These are phyloP conservation scores for Anoplolepis gracilipes DNA, from an alignment of 1,140 invertebrate genomes.

Conservation along the genomic window DNA sequence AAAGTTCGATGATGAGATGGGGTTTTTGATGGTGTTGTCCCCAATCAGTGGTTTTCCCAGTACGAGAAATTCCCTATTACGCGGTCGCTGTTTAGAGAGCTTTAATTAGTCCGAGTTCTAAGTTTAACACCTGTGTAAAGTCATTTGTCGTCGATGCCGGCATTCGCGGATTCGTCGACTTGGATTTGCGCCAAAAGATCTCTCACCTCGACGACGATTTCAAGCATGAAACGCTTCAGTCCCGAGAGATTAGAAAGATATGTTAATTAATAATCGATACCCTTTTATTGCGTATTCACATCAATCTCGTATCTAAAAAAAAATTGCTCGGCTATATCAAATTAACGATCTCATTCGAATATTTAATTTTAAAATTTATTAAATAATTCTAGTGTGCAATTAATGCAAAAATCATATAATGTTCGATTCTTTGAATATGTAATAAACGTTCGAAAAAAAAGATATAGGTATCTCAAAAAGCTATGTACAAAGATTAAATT, in stretches of 20 bases:
- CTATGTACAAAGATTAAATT: neutral
- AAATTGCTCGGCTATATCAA: neutral
- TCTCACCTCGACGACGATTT: constrained; percentile 40
- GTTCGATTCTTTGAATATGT: neutral
- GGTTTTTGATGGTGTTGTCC: neutral
- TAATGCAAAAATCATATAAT: neutral
- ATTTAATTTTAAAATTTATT: neutral
- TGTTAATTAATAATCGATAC: constrained; percentile 3
- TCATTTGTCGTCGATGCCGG: constrained; percentile 60
- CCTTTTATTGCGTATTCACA: neutral
- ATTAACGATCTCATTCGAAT: neutral
- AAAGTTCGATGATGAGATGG: neutral
- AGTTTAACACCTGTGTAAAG: constrained; percentile 77
- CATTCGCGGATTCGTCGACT: constrained; percentile 54
- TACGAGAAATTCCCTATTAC: constrained; percentile 69
- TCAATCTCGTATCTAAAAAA: neutral
- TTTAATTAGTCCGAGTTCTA: constrained; percentile 76
- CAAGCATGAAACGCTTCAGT: constrained; percentile 33
- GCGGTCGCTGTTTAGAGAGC: constrained; percentile 52
- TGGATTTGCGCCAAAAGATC: constrained; percentile 66
- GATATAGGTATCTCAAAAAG: neutral
- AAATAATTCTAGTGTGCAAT: neutral
- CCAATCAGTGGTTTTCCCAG: constrained; percentile 65
- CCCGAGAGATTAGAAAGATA: constrained; percentile 42
- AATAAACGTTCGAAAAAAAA: neutral